Percentiles rank a stretch among this genome's conserved stretches.
phyloP scores from a whole-genome alignment of 2,113 vertebrate genomes.

The Todiramphus chloris region DNA sequence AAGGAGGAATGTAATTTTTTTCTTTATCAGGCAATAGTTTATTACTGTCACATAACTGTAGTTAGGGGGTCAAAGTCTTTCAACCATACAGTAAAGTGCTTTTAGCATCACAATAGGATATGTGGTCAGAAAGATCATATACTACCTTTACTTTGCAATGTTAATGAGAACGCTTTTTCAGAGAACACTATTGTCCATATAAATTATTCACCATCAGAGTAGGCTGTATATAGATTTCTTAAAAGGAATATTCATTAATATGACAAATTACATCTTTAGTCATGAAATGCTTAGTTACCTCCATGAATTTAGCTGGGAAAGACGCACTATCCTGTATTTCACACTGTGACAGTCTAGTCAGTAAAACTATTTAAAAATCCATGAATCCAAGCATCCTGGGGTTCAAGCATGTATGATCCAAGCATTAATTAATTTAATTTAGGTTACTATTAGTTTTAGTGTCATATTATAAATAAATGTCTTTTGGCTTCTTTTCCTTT shows the following conservation, averaged over 20 bases:
- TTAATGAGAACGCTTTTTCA: neutral
- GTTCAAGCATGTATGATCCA: neutral
- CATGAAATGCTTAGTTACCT: neutral
- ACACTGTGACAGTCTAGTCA: neutral
- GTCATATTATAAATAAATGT: neutral
- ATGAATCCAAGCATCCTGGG: neutral
- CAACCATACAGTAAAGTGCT: neutral
- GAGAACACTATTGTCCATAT: neutral
- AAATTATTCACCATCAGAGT: slow-evolving; percentile 31
- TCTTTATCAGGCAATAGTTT: neutral
- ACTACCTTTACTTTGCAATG: neutral
- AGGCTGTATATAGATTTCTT: slow-evolving; percentile 8
- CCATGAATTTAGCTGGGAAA: neutral
- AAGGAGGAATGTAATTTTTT: neutral
- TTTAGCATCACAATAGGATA: neutral
- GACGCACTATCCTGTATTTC: neutral
- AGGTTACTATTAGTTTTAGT: neutral
- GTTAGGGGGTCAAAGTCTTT: neutral
- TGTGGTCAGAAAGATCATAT: neutral
- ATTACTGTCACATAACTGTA: neutral
- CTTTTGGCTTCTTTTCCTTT: neutral
- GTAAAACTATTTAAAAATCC: neutral
- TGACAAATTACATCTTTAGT: slow-evolving; percentile 36
- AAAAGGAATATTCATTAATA: slow-evolving; percentile 45
- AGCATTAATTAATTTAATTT: neutral